Evolutionary conservation across 2,888 invertebrate species (phyloP), one percentile per base, ranked within the genome.

Genomic region (Lottia scabra): DNA sequence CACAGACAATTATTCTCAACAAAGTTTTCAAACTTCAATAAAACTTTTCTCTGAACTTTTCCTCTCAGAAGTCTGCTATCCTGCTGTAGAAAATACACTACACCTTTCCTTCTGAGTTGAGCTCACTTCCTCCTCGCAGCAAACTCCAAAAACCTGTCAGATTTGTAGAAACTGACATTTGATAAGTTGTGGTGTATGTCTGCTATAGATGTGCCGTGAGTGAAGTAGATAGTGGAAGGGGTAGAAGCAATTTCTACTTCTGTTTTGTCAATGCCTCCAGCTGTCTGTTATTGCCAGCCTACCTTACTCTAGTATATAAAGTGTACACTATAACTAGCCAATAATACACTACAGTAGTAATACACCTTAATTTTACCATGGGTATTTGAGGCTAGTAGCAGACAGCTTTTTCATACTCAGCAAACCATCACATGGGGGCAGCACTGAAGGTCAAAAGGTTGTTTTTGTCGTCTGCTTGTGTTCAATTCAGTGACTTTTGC

Each of bases 401-500:
- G 56, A 56, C 56, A 56, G 56, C 56, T 56, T 56, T 56, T 56
- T 56, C 56, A 19, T 56, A 56, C 56, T 56, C 10, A 10, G 23
- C 56, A 19, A 56, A 19, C 56, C 19, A 56, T 23, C 56, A 56
- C 56, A 56, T 56, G 56, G 56, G 19, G 56, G 56, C 56, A 56
- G 56, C 56, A 56, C 56, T 56, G 56, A 56, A 56, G 56, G 56
- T 56, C 23, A 56, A 56, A 56, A 56, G 56, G 56, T 56, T 23
- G 23, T 56, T 56, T 56, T 56, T 23, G 12, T 56, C 56, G 56
- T 56, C 56, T 56, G 56, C 56, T 56, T 23, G 19, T 23, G 56
- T 19, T 56, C 56, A 56, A 23, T 56, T 56, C 19, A 56, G 56
- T 56, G 56, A 56, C 23, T 56, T 19, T 23, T 56, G 56, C 56